Evolutionary conservation across 2,113 vertebrate species (phyloP).

Genomic region (Pelusios castaneus): DNA sequence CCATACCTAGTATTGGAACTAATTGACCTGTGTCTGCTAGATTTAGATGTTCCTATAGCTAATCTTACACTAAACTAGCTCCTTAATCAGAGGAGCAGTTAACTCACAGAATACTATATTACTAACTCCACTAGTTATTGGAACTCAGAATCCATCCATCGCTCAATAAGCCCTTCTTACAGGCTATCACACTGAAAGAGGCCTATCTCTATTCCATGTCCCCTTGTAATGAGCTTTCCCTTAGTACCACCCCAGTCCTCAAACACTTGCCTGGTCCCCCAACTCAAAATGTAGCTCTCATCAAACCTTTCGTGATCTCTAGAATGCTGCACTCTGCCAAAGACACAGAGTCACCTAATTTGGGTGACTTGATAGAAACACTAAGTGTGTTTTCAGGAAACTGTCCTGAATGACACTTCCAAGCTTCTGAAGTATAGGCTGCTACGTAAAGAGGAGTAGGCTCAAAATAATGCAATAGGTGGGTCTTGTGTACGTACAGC

Average conservation of each 20-base stretch:
- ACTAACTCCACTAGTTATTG: not conserved
- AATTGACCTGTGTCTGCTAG: slow-evolving; percentile 25
- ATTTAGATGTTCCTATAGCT: slow-evolving; percentile 30
- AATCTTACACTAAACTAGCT: slow-evolving; percentile 36
- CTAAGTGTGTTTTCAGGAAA: not conserved
- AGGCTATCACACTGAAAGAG: not conserved
- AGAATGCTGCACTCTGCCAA: not conserved
- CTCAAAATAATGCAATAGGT: not conserved
- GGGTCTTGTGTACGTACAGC: not conserved
- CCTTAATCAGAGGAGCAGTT: slow-evolving; percentile 24
- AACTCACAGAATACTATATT: slow-evolving; percentile 16
- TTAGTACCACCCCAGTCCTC: not conserved
- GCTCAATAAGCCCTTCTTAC: not conserved
- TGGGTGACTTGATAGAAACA: not conserved
- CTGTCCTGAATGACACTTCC: not conserved
- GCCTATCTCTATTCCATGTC: not conserved
- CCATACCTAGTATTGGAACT: not conserved
- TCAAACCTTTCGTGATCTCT: not conserved
- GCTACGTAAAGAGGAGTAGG: not conserved
- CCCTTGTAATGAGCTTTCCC: not conserved
- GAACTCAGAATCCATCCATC: not conserved
- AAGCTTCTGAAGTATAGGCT: not conserved
- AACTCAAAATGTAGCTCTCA: not conserved
- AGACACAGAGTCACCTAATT: not conserved
- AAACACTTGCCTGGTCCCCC: not conserved